Conservation (phyloP, 1,140 invertebrate genomes). For the Listronotus oregonensis region DNA sequence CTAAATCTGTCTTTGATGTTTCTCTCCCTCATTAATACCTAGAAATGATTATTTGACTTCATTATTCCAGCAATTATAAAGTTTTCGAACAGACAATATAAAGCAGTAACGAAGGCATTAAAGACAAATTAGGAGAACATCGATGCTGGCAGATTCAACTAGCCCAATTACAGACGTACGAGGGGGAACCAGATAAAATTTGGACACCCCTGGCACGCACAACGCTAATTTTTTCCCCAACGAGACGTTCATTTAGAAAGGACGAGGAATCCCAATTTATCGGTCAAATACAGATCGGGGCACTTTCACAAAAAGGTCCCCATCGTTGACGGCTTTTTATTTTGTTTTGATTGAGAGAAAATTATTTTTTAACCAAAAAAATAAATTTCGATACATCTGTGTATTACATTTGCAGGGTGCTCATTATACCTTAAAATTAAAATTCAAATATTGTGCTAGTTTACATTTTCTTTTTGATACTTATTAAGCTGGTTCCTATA, state of each 20-base stretch:
- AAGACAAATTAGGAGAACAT: constrained; percentile 29
- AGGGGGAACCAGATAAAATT: constrained; percentile 31
- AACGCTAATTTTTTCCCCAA: constrained; percentile 46
- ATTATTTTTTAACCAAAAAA: no score
- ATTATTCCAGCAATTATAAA: constrained; percentile 31
- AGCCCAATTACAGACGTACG: constrained; percentile 25
- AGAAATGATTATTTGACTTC: constrained; percentile 23
- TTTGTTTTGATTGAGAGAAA: no score
- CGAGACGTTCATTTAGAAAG: constrained; percentile 46
- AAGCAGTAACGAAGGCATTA: constrained; percentile 29
- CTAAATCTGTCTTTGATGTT: constrained; percentile 3
- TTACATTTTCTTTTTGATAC: no score
- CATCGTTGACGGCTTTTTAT: no score
- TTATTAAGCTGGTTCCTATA: no score
- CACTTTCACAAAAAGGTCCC: no score
- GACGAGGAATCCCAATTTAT: constrained; percentile 29
- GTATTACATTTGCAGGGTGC: no score
- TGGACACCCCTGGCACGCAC: constrained; percentile 43
- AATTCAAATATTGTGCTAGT: no score
- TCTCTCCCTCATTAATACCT: constrained; percentile 9
- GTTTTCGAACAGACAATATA: constrained; percentile 11
- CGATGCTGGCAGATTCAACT: constrained; percentile 17
- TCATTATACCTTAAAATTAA: no score
- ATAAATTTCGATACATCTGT: no score
- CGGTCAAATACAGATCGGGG: no score